Evolutionary conservation across 2,888 invertebrate genomes (phyloP), one percentile per base, ranked within the genome.

Genomic region (Sarcophaga carnaria): DNA sequence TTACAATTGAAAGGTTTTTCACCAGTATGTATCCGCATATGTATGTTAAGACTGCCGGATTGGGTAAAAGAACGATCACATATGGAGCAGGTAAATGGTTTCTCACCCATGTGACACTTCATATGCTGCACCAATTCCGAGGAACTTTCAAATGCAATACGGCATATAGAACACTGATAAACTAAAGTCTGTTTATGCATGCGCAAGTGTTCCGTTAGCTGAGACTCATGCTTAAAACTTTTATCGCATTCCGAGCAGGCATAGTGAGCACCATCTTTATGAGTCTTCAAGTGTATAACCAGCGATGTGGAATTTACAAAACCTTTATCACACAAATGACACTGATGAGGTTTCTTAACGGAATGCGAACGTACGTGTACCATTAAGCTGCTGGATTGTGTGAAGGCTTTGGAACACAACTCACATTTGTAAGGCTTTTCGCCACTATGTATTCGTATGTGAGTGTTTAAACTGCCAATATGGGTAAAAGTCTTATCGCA

Each of bases 91-190:
- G 93, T 93, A 77, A 93, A 94, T 0, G 94, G 94, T 80, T 94
- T 93, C 85, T 94, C 94, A 14, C 94, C 94, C 90, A 93, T 93
- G 79, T 94, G 94, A 25, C 91, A 91, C 83, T 94, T 93, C 93
- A 94, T 94, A 87, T 94, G 94, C 87, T 93, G 93, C 62, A 93
- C 93, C 75, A 93, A 88, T 88, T 93, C 93, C n/a, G 93, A 92
- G 27, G 93, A 92, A 88, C 92, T 92, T 37, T 92, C 91, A 88
- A 93, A 93, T 10, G 92, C 92, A 69, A 89, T 89, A 4, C 92
- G 91, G 75, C 93, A 93, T 86, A 94, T 93, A 54, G 92, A 91
- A 80, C 93, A 93, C 89, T 94, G 92, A 88, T 93, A 93, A 8
- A 94, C 91, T 88, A 93, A 89, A 87, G 93, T 91, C 85, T 92